Evolutionary conservation across 2,113 vertebrate genomes (phyloP), one percentile per base, ranked within the genome.

Genomic region (Cyprinodon tularosa): DNA sequence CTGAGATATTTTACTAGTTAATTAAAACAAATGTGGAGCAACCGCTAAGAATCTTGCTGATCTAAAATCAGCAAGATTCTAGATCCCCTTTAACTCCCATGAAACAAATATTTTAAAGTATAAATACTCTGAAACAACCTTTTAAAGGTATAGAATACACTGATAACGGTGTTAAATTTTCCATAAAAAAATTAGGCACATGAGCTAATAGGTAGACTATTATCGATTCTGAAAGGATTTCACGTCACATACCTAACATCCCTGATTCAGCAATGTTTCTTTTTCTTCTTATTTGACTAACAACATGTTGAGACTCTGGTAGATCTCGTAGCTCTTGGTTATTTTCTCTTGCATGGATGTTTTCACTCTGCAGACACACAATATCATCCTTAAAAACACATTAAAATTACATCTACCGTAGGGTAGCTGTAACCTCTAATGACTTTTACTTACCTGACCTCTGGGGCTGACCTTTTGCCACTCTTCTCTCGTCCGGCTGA

Each of bases 401-500:
- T 10, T 48, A 9, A 53, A 75, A 53, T 9, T 42, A 17, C 1
- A 6, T 48, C 0, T 63, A 12, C 3, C 12, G 38, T 14, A 8
- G 20, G 20, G 8, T 8, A n/a, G 50, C n/a, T 9, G 50, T 20
- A 57, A 57, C 5, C 59, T 14, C 39, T 3, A n/a, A 66, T 13
- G 12, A 38, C 9, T 9, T 12, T 29, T 39, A 50, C 83, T 90
- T 47, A 93, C 84, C 83, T 84, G 84, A 48, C 74, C 76, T 71
- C 12, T 76, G 15, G 61, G 66, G 7, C 39, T 40, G 77, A 20
- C 60, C 47, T 83, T 84, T 17, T 77, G 89, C 38, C 88, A 86
- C 48, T 92, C 90, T 66, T 90, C 88, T 77, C 89, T 92, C 81
- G 84, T 92, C 70, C 82, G 86, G 64, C 36, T 75, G 40, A 93